Evolutionary conservation across 2,888 invertebrate genomes (phyloP), one percentile per base, ranked within the genome.

Genomic region (Brachypalpus laphriformis): DNA sequence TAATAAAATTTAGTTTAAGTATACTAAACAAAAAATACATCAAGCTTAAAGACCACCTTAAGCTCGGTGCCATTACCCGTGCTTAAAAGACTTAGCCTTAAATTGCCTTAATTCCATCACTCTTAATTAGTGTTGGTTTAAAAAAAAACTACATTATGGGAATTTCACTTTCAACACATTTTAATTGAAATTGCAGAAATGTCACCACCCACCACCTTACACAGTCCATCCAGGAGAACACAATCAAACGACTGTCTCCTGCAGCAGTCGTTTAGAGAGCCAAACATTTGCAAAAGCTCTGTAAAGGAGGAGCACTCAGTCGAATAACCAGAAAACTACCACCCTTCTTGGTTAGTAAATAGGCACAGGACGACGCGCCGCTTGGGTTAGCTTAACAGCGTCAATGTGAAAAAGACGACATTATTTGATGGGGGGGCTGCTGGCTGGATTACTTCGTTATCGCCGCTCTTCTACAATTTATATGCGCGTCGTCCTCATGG

Each of bases 401-500:
- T 40, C 45, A 20, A 61, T 51, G 49, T 6, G 40, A 37, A 61
- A 51, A 49, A 31, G 71, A 59, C 61, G 54, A 54, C 40, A 40
- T 42, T 25, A 57, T 57, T 59, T 34, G 34, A 3, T 34, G 34
- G 34, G 34, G 18, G 70, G 28, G n/a, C 0, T 4, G n/a, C 31
- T n/a, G 28, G 7, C 25, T 25, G 25, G 25, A 14, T 45, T 20
- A 61, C 22, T 59, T 59, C 45, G 61, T 80, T 83, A 80, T 76
- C 66, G 63, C 51, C 59, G 47, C 51, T 25, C 65, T 54, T 71
- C 71, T 40, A 49, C 37, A 65, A 78, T 71, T 78, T 78, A 78
- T 78, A 54, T 68, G 42, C 70, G 37, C 45, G 57, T 75, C 45
- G 57, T 75, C 76, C 76, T 61, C 85, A 25, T 47, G 81, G 81